phyloP scores from a whole-genome alignment of 2,797 vertebrate species.

The Falco columbarius region DNA sequence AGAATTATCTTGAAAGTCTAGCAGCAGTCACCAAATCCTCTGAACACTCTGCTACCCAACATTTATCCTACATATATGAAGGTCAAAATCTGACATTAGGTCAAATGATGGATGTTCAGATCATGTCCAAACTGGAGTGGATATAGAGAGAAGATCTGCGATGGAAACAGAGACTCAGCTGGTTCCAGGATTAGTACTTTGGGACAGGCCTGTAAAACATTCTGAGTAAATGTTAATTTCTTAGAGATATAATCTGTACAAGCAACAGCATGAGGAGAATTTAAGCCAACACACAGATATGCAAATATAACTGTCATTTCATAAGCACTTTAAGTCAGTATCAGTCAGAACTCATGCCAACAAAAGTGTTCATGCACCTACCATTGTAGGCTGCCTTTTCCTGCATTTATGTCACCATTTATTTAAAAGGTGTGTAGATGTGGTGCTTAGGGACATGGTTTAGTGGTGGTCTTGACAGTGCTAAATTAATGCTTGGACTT shows the following conservation, averaged over 20 bases:
- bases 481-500: neutral
- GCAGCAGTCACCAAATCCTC: neutral
- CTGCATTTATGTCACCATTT: neutral
- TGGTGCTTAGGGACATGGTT: neutral
- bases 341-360: neutral
- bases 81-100: neutral
- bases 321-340: neutral
- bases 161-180: neutral
- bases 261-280: neutral
- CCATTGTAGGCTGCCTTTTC: neutral
- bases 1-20: constrained; percentile 1
- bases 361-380: neutral
- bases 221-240: neutral
- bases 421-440: neutral
- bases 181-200: neutral
- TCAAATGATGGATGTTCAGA: neutral
- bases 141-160: neutral
- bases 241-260: neutral
- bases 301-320: neutral
- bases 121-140: neutral
- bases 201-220: neutral
- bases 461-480: neutral
- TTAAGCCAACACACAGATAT: neutral
- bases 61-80: neutral
- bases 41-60: neutral